A percentile compares a stretch with the other conserved stretches of the same genome.
Conservation (phyloP, 2,797 vertebrate genomes). For the Smutsia temminckii region DNA sequence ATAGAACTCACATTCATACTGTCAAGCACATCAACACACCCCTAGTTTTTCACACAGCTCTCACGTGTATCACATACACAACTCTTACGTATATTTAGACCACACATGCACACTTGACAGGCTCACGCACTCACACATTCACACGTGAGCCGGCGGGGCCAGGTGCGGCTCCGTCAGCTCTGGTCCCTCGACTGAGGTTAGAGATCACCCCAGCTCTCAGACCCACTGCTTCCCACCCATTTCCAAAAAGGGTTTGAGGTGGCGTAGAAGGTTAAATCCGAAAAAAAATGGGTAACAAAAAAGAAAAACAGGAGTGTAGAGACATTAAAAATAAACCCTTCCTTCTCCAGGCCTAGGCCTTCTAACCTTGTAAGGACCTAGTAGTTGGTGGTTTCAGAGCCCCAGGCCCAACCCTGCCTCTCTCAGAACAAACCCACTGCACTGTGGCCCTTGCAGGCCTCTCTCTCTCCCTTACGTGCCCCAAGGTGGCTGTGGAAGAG, state of each 20-base stretch:
- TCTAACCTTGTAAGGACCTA: background rate
- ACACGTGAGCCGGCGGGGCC: background rate
- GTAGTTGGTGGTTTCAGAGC: background rate
- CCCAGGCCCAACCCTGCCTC: background rate
- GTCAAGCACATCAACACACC: background rate
- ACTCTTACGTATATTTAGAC: background rate
- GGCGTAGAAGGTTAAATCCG: background rate
- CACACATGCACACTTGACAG: background rate
- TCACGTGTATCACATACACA: background rate
- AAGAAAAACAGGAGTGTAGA: background rate
- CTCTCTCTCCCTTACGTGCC: background rate
- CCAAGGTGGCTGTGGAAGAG: background rate
- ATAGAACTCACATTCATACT: background rate
- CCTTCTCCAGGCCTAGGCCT: background rate
- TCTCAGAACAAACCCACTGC: accelerated
- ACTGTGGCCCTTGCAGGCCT: background rate
- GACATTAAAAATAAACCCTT: background rate
- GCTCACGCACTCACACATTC: background rate
- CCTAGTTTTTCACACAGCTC: background rate
- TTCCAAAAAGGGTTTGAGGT: background rate
- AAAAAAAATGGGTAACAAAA: background rate
- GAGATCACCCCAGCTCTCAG: background rate
- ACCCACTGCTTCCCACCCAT: background rate
- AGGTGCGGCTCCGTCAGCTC: background rate
- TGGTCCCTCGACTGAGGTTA: background rate